Percentiles rank a stretch among this genome's conserved stretches.
Conservation (phyloP, 1,140 invertebrate genomes). For the Brachionus plicatilis region DNA sequence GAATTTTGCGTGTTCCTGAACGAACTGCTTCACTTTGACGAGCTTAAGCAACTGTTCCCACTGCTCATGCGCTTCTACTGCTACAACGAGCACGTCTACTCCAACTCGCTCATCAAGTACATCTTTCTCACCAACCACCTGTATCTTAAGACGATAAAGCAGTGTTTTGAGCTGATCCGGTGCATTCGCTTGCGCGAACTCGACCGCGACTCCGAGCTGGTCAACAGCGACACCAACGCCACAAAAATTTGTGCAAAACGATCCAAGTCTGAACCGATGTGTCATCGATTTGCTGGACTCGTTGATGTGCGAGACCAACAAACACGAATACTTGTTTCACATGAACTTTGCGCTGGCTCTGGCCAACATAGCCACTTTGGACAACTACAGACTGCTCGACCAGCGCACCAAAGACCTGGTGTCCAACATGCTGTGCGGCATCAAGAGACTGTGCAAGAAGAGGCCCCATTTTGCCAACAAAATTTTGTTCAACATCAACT, state of each 20-base stretch:
- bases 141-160: not conserved
- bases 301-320: constrained; percentile 32
- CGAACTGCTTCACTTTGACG: constrained; percentile 4
- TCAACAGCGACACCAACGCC: not conserved
- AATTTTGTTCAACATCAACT: constrained; percentile 25
- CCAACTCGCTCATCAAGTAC: not conserved
- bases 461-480: constrained; percentile 29
- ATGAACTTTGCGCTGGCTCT: constrained; percentile 32
- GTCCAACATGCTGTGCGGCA: constrained; percentile 34
- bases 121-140: constrained; percentile 29
- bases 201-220: not conserved
- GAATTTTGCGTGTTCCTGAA: not conserved
- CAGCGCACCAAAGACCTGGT: constrained; percentile 30
- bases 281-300: constrained; percentile 35
- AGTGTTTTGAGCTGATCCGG: not conserved
- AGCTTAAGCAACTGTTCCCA: not conserved
- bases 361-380: constrained; percentile 37
- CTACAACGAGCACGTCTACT: constrained; percentile 37
- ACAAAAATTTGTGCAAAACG: constrained; percentile 31
- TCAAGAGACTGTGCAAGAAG: constrained; percentile 16
- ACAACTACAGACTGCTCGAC: not conserved
- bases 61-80: constrained; percentile 34
- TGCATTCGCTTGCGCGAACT: not conserved
- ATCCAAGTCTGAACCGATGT: constrained; percentile 24
- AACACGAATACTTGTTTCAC: constrained; percentile 30